Evolutionary conservation across 1,140 invertebrate genomes (phyloP).

Genomic region (Leptinotarsa texana): DNA sequence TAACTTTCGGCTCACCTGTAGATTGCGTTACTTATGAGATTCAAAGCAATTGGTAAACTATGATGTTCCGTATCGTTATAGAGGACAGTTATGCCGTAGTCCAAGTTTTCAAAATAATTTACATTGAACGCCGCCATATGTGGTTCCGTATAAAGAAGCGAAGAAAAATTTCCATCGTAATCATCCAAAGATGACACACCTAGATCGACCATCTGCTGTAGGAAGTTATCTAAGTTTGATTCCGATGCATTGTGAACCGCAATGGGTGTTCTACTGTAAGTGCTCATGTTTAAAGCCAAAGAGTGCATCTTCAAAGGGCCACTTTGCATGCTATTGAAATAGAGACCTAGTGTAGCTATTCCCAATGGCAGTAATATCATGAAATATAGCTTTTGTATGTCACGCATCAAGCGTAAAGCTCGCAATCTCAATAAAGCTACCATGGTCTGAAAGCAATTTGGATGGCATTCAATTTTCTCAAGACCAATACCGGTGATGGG

Average conservation of each 20-base stretch:
- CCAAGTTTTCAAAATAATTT: conserved; percentile 59
- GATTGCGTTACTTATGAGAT: conserved; percentile 73
- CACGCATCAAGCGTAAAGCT: conserved; percentile 60
- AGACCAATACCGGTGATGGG: conserved; percentile 57
- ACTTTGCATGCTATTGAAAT: conserved; percentile 68
- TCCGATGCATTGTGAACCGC: conserved; percentile 57
- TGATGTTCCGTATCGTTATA: conserved; percentile 83
- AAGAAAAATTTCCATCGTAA: conserved; percentile 68
- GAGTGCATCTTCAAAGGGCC: conserved; percentile 60
- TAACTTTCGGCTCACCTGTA: conserved; percentile 55
- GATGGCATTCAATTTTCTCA: conserved; percentile 60
- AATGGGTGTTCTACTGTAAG: conserved; percentile 58
- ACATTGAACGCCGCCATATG: conserved; percentile 71
- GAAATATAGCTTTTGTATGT: conserved; percentile 64
- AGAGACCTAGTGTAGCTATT: conserved; percentile 69
- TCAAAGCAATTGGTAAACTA: conserved; percentile 76
- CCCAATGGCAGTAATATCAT: conserved; percentile 66
- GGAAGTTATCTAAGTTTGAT: conserved; percentile 53
- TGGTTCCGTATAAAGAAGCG: conserved; percentile 63
- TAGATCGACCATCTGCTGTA: conserved; percentile 48
- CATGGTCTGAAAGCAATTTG: conserved; percentile 59
- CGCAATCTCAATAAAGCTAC: conserved; percentile 62
- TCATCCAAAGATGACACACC: conserved; percentile 59
- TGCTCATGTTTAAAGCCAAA: conserved; percentile 61
- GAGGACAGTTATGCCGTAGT: conserved; percentile 65